These are phyloP conservation scores for Tipula vernalis DNA, from an alignment of 2,888 invertebrate genomes.

Conservation along the genomic window DNA sequence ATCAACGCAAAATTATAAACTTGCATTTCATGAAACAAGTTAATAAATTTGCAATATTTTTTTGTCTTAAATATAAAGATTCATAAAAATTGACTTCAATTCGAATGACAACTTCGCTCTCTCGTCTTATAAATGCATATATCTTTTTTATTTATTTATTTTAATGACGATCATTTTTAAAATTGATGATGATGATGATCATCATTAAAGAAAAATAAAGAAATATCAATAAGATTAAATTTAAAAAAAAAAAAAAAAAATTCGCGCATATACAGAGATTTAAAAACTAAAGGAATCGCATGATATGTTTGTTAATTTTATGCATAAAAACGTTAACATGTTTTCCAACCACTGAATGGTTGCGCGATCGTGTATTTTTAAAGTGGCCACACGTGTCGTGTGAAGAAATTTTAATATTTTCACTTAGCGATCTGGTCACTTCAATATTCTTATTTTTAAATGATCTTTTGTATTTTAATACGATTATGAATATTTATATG, in stretches of 20 bases:
- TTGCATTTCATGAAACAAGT: constrained; percentile 4
- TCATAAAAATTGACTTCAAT: background rate
- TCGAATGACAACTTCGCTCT: background rate
- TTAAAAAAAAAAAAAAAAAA: background rate
- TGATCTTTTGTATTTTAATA: background rate
- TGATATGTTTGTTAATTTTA: background rate
- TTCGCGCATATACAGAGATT: background rate
- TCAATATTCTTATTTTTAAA: background rate
- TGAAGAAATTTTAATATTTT: background rate
- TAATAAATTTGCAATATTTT: background rate
- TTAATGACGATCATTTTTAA: background rate
- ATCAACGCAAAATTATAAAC: background rate
- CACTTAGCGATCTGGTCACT: background rate
- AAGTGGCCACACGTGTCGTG: background rate
- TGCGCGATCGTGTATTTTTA: background rate
- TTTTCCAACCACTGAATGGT: background rate
- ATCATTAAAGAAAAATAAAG: constrained; percentile 1
- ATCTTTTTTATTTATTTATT: background rate
- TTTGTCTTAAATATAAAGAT: background rate
- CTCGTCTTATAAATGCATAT: background rate
- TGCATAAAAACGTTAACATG: background rate
- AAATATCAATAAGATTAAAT: background rate
- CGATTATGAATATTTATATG: background rate
- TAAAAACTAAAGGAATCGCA: background rate
- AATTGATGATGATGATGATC: background rate